Base-by-base conservation (phyloP, 2,888 invertebrate species). In the Bembecia ichneumoniformis region DNA sequence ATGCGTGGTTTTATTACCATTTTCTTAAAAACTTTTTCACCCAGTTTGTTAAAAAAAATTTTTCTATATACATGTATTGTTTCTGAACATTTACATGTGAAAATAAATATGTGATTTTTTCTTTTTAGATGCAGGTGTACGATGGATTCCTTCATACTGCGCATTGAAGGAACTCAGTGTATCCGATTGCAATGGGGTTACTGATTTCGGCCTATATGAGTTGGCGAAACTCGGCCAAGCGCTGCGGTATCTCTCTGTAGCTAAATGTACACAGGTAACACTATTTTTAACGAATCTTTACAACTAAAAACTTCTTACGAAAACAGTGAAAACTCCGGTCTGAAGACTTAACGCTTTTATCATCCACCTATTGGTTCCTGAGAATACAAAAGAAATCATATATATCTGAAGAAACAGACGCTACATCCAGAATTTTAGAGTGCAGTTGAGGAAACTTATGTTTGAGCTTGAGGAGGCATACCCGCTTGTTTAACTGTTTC, bases 181-280 rank as follows among this genome's bases (percentile, higher is more conserved):
- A 36, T 96, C 96, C 36, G 97, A 97, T 82, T 97, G 97, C 74
- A 89, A 91, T 14, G 93, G 93, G 56, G 92, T 97, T 53, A 96
- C 97, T 0, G 97, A 97, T 76, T 96, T 96, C 67, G 96, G 96
- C 0, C 88, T 97, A 35, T 94, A 96, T 69, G 96, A 97, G 77
- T 78, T 97, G 52, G 96, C 96, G 9, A 94, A 96, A 66, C 82
- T 97, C 17, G 96, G 96, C 1, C 93, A 95, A 0, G 95, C 94
- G n/a, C 80, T 97, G 56, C 90, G 97, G 14, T 97, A 97, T 77
- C 90, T 97, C 11, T 97, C 96, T 20, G 96, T 97, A 20, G 97
- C 97, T 15, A 97, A 97, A 78, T 97, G 97, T 82, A 96, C 96
- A 58, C 93, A 94, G 74, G 86, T 82, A 45, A 52, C 59, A 47